phyloP scores from a whole-genome alignment of 2,888 invertebrate species.

The Tipula unca region DNA sequence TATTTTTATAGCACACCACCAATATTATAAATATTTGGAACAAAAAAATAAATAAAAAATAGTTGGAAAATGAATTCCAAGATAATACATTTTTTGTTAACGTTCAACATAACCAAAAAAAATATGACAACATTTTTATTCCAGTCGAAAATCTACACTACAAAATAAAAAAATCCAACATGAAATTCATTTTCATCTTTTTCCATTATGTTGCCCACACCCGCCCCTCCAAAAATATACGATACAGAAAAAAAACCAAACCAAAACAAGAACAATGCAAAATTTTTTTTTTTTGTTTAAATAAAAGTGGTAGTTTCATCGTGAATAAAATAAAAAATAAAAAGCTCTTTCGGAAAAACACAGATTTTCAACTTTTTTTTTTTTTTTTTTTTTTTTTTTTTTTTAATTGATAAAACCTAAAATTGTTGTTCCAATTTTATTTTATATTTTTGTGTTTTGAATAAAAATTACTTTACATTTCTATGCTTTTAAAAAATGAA shows the following conservation, averaged over 20 bases:
- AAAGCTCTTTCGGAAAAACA: not conserved
- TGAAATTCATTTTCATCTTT: not conserved
- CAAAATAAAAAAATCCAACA: not conserved
- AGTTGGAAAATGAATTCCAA: not conserved
- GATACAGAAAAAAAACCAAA: not conserved
- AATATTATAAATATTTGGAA: not conserved
- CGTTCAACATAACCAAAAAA: not conserved
- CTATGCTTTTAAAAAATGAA: not conserved
- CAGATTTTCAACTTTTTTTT: no score
- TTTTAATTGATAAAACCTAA: not conserved
- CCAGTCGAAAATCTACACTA: not conserved
- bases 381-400: no score
- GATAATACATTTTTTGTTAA: not conserved
- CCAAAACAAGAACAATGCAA: not conserved
- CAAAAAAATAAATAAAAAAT: not conserved
- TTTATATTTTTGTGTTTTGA: not conserved
- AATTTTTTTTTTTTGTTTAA: not conserved
- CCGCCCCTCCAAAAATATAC: not conserved
- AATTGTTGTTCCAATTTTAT: not conserved
- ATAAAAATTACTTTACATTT: not conserved
- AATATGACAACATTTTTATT: not conserved
- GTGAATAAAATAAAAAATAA: not conserved
- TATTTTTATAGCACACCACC: not conserved
- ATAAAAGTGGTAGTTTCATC: slow-evolving; percentile 8
- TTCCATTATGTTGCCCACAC: not conserved